Percentiles rank a stretch among this genome's conserved stretches.
phyloP scores from a whole-genome alignment of 2,797 vertebrate genomes.

The Falco rusticolus region DNA sequence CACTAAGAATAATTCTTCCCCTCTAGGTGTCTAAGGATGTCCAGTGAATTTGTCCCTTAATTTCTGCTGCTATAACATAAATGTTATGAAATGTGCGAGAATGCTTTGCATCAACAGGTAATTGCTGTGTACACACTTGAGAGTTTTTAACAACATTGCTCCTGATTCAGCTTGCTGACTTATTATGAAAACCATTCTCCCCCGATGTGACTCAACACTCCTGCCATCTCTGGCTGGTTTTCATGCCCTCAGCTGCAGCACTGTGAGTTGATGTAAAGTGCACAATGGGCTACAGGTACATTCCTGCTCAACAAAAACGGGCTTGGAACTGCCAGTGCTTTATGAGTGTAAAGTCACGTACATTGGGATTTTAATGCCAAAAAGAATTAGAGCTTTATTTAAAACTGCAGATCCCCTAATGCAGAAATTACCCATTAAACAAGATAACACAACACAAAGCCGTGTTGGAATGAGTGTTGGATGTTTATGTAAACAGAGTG shows the following conservation, averaged over 20 bases:
- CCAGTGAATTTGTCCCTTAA: neutral
- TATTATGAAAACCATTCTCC: neutral
- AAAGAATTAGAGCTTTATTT: constrained; percentile 57
- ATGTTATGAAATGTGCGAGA: neutral
- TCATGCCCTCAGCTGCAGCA: neutral
- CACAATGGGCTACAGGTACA: neutral
- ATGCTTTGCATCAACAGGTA: neutral
- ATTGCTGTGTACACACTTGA: neutral
- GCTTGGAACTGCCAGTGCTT: constrained; percentile 46
- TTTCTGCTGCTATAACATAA: neutral
- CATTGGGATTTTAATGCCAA: constrained; percentile 59
- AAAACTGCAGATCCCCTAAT: constrained; percentile 54
- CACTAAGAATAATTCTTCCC: neutral
- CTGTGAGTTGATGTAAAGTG: neutral
- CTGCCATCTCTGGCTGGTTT: neutral
- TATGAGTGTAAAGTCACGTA: constrained; percentile 74
- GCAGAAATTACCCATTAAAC: constrained; percentile 68
- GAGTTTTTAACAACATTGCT: neutral
- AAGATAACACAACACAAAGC: constrained; percentile 28
- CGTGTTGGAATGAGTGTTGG: constrained; percentile 3
- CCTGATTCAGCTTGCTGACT: neutral
- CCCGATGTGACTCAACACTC: neutral
- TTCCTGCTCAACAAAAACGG: neutral
- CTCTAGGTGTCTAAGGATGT: neutral
- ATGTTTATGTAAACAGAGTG: constrained; percentile 25